A percentile compares a stretch with the other conserved stretches of the same genome.
These are phyloP conservation scores for Acanthornis magna DNA, from an alignment of 2,797 vertebrate genomes.

Conservation along the genomic window DNA sequence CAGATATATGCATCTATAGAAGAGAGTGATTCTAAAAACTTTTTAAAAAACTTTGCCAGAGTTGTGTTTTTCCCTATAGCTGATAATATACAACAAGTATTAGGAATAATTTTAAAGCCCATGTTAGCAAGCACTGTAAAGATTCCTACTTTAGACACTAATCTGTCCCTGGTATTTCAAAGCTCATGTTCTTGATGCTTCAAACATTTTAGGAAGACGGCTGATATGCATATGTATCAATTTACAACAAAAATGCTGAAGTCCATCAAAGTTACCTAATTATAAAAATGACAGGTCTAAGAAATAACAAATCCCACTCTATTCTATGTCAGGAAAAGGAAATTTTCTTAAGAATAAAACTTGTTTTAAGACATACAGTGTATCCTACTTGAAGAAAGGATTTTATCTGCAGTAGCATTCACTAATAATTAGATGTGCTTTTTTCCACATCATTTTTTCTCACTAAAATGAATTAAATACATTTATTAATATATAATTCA, in stretches of 20 bases:
- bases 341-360: not conserved
- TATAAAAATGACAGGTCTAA: slow-evolving; percentile 7
- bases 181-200: not conserved
- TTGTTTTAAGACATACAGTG: not conserved
- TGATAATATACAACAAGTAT: not conserved
- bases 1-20: rapidly evolving
- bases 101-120: not conserved
- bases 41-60: not conserved
- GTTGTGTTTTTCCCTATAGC: not conserved
- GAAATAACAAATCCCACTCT: not conserved
- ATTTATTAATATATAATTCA: not conserved
- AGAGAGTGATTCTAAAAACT: not conserved
- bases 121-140: not conserved
- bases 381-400: not conserved
- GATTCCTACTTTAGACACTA: not conserved
- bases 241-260: slow-evolving; percentile 21
- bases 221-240: not conserved
- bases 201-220: not conserved
- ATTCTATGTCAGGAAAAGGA: not conserved
- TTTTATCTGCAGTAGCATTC: not conserved
- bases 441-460: not conserved
- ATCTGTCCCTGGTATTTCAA: not conserved
- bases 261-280: not conserved
- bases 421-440: not conserved
- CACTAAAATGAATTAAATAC: not conserved